Base-by-base conservation (phyloP, 2,888 invertebrate genomes). In the Torymus texanus region DNA sequence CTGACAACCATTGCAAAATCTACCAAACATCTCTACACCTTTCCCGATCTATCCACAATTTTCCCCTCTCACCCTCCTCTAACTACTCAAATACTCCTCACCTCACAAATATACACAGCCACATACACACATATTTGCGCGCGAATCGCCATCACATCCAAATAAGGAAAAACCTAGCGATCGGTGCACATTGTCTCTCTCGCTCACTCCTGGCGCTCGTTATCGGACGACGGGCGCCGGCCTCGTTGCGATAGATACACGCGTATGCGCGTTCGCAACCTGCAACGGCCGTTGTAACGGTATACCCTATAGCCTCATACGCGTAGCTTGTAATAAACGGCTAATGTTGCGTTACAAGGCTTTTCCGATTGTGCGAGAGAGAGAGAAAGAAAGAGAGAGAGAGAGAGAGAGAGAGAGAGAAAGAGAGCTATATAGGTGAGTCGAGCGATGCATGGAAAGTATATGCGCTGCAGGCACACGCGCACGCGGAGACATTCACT, bases 401-500 rank as follows among this genome's bases (percentile, higher is more conserved):
- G 41, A 41, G 41, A 41, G 41, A 41, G n/a, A n/a, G n/a, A 41
- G 8, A 41, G 8, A 41, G 41, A 41, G 41, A 41, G 41, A 41
- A 8, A 41, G 41, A 41, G 29, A 41, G 41, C 8, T 41, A 41
- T 41, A 41, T 41, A 41, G 41, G 41, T 41, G 41, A 41, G 41
- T 8, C 41, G 8, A 41, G 41, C 41, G 41, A 41, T 41, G 41
- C 41, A 41, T 41, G 41, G 8, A 41, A 41, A 41, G 41, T 41
- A 41, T 41, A 41, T 41, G 41, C 41, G 5, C 41, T 41, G 8
- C 41, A 8, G 41, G 41, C 8, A 16, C 50, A 61, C 14, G 21
- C 21, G 21, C 21, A 2, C 11, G 50, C 66, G 16, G 24, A 70
- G 77, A 66, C 78, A 62, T 78, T 78, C 78, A 78, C 78, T 78